A percentile compares a stretch with the other conserved stretches of the same genome.
These are phyloP conservation scores for Zaprionus tsacasi DNA, from an alignment of 1,140 invertebrate species.

Conservation along the genomic window DNA sequence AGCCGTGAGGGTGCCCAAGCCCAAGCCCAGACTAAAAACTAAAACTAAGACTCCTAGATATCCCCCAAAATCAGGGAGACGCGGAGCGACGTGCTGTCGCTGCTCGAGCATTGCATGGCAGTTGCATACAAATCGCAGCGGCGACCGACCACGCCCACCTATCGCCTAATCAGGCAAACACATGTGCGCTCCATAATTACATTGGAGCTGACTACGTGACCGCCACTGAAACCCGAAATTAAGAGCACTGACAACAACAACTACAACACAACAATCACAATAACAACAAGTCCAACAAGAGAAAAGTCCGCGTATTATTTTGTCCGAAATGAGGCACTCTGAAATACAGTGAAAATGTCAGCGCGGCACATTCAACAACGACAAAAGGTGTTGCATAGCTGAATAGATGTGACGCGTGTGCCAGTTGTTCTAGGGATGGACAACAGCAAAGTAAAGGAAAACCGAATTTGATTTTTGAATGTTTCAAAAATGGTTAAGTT, in stretches of 20 bases:
- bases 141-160: slow-evolving; percentile 45
- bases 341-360: slow-evolving; percentile 25
- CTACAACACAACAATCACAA: slow-evolving; percentile 22
- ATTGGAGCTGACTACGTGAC: slow-evolving; percentile 66
- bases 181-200: slow-evolving; percentile 79
- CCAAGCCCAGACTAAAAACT: neutral
- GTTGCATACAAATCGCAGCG: slow-evolving; percentile 65
- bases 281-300: slow-evolving; percentile 21
- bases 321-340: slow-evolving; percentile 54
- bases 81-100: neutral
- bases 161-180: slow-evolving; percentile 79
- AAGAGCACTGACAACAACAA: slow-evolving; percentile 58
- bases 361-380: slow-evolving; percentile 16
- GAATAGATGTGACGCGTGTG: slow-evolving; percentile 40
- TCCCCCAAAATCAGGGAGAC: neutral
- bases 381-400: slow-evolving; percentile 65
- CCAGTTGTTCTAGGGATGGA: slow-evolving; percentile 7
- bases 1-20: neutral
- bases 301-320: slow-evolving; percentile 54
- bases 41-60: neutral
- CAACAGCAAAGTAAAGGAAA: neutral
- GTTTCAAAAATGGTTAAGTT: neutral
- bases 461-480: too few species aligned
- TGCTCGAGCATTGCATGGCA: slow-evolving; percentile 17
- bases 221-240: slow-evolving; percentile 76